Evolutionary conservation across 1,140 invertebrate genomes (phyloP), one percentile per base, ranked within the genome.

Genomic region (Hyles euphorbiae): DNA sequence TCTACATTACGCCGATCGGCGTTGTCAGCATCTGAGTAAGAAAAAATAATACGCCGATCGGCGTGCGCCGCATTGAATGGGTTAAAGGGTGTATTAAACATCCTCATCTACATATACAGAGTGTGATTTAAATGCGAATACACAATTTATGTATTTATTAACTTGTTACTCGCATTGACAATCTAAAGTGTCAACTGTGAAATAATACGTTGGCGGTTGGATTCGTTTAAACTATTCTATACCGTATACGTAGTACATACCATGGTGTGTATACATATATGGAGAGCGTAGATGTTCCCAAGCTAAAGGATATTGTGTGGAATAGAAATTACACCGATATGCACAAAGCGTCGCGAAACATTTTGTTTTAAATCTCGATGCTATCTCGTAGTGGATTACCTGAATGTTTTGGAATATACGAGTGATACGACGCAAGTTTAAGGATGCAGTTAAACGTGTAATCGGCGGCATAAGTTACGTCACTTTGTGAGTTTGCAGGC

Each of bases 81-180:
- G n/a, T n/a, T n/a, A 84, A 82, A 81, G 69, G 58, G 65, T 67
- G 72, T 75, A 76, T 82, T 79, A 79, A 82, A 76, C 70, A 71
- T 76, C 69, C 69, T 65, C 73, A 67, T 68, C 64, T 68, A 59
- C 59, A 65, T 70, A 65, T 60, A 66, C 65, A 62, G 63, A 59
- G 61, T 68, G 72, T 71, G 65, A 78, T 82, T 78, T 73, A 75
- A 81, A 73, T 62, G 62, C 65, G 61, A 63, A 53, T 61, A 62
- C 56, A 53, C 48, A 52, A 67, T 63, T 61, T 68, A 61, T 68
- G 62, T 65, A 68, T 72, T 71, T 73, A 67, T 69, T 60, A 56
- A 61, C 61, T 61, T 60, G 58, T 56, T 58, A 40, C 40, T 65
- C 43, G n/a, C 32, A 52, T 33, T 52, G 50, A 34, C 50, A 52